Percentiles rank a stretch among this genome's conserved stretches.
Conservation (phyloP, 2,797 vertebrate species). For the Tokudaia tokunoshimensis region DNA sequence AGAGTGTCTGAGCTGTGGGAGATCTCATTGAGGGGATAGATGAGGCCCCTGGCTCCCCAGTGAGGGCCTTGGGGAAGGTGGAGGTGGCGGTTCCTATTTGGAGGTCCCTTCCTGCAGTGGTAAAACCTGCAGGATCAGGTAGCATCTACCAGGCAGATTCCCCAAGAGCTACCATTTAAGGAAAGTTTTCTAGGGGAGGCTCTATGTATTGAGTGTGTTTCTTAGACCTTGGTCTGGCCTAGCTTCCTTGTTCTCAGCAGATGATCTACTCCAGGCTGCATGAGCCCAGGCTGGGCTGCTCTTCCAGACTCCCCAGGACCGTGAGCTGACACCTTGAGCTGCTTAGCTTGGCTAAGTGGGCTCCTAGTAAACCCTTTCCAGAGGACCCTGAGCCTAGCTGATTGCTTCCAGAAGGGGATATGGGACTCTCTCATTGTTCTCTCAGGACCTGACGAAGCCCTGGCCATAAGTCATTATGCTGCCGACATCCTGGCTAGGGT, state of each 20-base stretch:
- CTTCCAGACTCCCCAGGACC: background rate
- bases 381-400: background rate
- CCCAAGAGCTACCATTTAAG: background rate
- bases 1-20: background rate
- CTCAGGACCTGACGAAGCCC: background rate
- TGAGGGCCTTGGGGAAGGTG: background rate
- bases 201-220: background rate
- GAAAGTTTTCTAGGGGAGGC: background rate
- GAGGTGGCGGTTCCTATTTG: fast-evolving
- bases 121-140: background rate
- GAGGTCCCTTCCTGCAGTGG: no score
- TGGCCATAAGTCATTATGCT: background rate
- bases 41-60: background rate
- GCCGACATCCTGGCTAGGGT: background rate
- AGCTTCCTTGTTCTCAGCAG: no score
- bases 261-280: background rate
- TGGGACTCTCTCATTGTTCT: background rate
- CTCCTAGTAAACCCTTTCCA: background rate
- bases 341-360: background rate
- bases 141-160: background rate
- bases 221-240: background rate
- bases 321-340: background rate
- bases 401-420: background rate
- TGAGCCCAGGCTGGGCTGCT: background rate
- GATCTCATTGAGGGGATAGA: background rate